A percentile compares a stretch with the other conserved stretches of the same genome.
These are phyloP conservation scores for Agonopterix arenella DNA, from an alignment of 2,888 invertebrate genomes.

Conservation along the genomic window DNA sequence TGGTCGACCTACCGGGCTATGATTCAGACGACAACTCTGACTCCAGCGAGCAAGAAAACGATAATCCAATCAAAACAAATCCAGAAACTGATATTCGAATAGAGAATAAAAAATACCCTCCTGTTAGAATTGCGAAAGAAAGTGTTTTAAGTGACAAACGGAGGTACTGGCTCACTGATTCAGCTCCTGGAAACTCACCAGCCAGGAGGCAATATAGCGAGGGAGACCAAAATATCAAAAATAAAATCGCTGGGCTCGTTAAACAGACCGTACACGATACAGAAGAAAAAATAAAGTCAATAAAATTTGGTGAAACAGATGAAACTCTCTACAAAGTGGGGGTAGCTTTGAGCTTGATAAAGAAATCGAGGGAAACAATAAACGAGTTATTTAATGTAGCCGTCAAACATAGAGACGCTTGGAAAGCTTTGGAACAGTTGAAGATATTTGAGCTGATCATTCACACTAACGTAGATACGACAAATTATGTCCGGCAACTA, in stretches of 20 bases:
- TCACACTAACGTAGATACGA: constrained; percentile 59
- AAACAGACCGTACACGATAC: constrained; percentile 51
- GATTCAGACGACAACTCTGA: too few species aligned
- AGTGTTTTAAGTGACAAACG: too few species aligned
- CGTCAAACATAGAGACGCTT: constrained; percentile 51
- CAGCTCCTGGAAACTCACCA: neutral
- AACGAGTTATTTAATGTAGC: constrained; percentile 60
- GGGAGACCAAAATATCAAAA: constrained; percentile 44
- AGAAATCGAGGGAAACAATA: constrained; percentile 51
- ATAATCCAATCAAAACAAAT: too few species aligned
- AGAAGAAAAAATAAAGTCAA: constrained; percentile 33
- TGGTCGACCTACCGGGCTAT: too few species aligned
- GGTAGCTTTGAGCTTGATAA: constrained; percentile 50
- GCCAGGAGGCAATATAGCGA: constrained; percentile 16
- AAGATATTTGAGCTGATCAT: constrained; percentile 60
- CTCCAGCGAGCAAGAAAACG: too few species aligned
- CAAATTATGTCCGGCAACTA: constrained; percentile 40
- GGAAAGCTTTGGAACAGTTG: constrained; percentile 56
- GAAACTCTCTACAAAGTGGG: constrained; percentile 37
- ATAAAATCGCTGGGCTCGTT: constrained; percentile 45
- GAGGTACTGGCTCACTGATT: neutral
- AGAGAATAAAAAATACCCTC: too few species aligned
- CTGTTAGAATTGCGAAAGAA: too few species aligned
- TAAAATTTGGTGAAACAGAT: constrained; percentile 14
- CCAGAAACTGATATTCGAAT: too few species aligned